phyloP scores from a whole-genome alignment of 1,140 invertebrate genomes.

The Drosophila teissieri region DNA sequence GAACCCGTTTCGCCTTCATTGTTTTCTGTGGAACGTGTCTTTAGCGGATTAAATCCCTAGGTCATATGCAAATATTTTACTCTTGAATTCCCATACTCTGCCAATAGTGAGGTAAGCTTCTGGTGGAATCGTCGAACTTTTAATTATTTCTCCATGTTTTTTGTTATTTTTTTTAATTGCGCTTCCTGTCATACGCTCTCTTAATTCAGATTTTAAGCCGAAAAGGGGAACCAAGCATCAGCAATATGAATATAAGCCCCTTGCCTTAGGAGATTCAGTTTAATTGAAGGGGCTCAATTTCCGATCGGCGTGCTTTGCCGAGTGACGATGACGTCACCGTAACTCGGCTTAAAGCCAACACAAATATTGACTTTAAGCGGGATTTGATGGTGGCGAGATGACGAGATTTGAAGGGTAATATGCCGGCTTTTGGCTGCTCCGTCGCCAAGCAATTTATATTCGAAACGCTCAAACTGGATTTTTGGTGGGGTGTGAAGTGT shows the following conservation, averaged over 20 bases:
- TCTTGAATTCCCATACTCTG: constrained; percentile 13
- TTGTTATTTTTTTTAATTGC: not conserved
- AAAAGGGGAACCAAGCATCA: constrained; percentile 1
- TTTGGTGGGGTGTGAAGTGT: constrained; percentile 38
- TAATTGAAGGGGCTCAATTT: constrained; percentile 35
- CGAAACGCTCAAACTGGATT: constrained; percentile 40
- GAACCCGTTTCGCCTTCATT: constrained; percentile 39
- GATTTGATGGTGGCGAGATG: constrained; percentile 11
- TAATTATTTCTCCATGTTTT: not conserved
- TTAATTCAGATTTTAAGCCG: constrained; percentile 5
- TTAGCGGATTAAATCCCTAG: constrained; percentile 22
- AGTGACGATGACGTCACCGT: constrained; percentile 31
- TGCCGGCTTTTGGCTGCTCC: constrained; percentile 15
- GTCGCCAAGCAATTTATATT: constrained; percentile 28
- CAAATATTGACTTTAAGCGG: constrained; percentile 37
- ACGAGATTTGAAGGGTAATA: constrained; percentile 29
- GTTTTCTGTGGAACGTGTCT: constrained; percentile 28
- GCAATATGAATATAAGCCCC: constrained; percentile 9
- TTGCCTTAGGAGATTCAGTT: constrained; percentile 17
- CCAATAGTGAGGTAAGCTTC: too few species aligned
- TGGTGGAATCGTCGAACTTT: too few species aligned
- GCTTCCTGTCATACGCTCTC: constrained; percentile 4
- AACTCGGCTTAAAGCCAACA: constrained; percentile 24
- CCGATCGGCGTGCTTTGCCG: constrained; percentile 23
- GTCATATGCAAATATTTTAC: constrained; percentile 26